These are phyloP conservation scores for Sternotherus odoratus DNA, from an alignment of 2,797 vertebrate genomes.

Conservation along the genomic window DNA sequence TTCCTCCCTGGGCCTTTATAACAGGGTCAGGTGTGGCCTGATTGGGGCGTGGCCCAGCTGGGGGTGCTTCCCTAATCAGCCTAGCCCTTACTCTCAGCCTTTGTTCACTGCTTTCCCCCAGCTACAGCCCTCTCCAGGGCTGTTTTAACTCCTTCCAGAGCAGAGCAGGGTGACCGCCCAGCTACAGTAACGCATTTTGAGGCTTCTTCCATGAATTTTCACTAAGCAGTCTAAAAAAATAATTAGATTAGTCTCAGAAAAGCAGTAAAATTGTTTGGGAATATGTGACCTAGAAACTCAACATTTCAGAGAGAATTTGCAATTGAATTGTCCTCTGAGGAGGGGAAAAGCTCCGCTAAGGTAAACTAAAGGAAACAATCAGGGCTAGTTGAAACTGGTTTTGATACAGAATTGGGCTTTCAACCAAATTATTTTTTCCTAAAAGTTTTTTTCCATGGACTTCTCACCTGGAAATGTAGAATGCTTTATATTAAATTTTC, in stretches of 20 bases:
- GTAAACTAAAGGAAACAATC: not conserved
- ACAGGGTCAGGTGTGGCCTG: no score
- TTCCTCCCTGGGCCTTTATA: no score
- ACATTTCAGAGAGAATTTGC: slow-evolving; percentile 47
- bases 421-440: not conserved
- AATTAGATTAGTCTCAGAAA: slow-evolving; percentile 45
- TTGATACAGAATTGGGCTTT: not conserved
- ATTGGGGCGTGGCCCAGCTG: no score
- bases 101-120: no score
- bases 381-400: not conserved
- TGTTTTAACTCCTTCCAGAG: no score
- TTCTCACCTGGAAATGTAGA: not conserved
- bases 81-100: no score
- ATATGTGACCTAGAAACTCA: not conserved
- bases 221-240: slow-evolving; percentile 24
- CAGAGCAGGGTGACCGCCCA: no score
- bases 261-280: not conserved
- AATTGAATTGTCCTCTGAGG: not conserved
- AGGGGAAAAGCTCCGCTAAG: not conserved
- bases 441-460: not conserved
- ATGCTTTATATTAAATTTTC: not conserved
- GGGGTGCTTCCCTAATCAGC: no score
- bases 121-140: no score
- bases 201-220: slow-evolving; percentile 31
- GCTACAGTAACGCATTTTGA: slow-evolving; percentile 15